Evolutionary conservation across 2,113 vertebrate genomes (phyloP).

Genomic region (Porphyrio hochstetteri): DNA sequence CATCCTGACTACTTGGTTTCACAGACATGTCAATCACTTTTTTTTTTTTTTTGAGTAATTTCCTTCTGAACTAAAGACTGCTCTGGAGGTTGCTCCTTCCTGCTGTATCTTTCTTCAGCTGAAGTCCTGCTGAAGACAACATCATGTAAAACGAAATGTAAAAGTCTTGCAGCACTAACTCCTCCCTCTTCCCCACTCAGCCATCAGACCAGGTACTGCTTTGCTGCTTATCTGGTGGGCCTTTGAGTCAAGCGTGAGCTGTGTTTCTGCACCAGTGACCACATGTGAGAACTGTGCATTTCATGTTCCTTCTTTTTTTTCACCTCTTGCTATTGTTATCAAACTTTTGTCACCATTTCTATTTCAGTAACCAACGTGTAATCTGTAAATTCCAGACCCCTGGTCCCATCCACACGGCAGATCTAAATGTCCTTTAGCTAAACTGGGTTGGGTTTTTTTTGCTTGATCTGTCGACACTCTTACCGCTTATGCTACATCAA

Average conservation of each 20-base stretch:
- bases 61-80: background rate
- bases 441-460: background rate
- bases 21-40: background rate
- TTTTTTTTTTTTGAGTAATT: background rate
- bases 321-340: background rate
- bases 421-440: conserved; percentile 21
- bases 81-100: background rate
- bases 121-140: background rate
- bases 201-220: background rate
- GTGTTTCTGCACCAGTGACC: background rate
- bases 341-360: conserved; percentile 37
- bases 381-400: conserved; percentile 46
- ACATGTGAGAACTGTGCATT: background rate
- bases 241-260: background rate
- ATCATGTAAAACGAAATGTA: background rate
- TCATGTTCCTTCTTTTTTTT: background rate
- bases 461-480: conserved; percentile 45
- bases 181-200: background rate
- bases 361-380: conserved; percentile 37
- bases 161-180: background rate
- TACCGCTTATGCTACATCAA: conserved; percentile 23
- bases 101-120: background rate
- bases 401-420: background rate
- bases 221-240: background rate
- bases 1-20: background rate